These are phyloP conservation scores for Terrapene triunguis DNA, from an alignment of 2,113 vertebrate genomes.

Conservation along the genomic window DNA sequence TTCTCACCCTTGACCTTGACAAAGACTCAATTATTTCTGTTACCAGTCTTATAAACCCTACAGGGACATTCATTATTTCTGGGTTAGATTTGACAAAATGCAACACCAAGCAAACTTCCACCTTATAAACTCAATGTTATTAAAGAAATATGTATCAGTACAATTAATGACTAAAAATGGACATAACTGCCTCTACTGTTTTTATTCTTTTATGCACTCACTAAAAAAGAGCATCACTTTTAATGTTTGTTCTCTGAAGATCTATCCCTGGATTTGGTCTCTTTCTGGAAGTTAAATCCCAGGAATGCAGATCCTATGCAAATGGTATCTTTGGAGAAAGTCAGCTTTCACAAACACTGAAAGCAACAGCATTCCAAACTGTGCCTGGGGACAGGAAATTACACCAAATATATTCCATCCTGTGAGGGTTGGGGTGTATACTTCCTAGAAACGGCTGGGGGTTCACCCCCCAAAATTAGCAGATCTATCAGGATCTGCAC, in stretches of 20 bases:
- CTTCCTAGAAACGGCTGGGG: background rate
- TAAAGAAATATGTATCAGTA: conserved; percentile 20
- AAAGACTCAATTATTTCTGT: background rate
- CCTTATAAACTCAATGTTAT: conserved; percentile 1
- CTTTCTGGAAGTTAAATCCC: background rate
- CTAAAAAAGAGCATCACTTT: background rate
- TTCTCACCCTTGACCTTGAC: background rate
- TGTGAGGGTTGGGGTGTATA: background rate
- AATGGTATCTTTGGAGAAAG: background rate
- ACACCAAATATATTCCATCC: background rate
- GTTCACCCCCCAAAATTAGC: background rate
- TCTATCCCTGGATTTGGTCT: background rate
- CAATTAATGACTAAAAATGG: background rate
- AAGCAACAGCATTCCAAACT: background rate
- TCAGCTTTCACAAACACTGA: background rate
- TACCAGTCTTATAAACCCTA: background rate
- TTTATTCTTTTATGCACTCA: background rate
- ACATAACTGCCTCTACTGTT: background rate
- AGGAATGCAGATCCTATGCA: background rate
- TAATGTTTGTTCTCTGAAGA: background rate
- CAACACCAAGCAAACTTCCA: background rate
- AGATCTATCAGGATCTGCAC: background rate
- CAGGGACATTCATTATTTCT: background rate
- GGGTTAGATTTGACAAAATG: conserved; percentile 15
- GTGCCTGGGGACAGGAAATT: background rate